phyloP scores from a whole-genome alignment of 35 echinoderm and acorn worm species.

The Apostichopus parvimensis region DNA sequence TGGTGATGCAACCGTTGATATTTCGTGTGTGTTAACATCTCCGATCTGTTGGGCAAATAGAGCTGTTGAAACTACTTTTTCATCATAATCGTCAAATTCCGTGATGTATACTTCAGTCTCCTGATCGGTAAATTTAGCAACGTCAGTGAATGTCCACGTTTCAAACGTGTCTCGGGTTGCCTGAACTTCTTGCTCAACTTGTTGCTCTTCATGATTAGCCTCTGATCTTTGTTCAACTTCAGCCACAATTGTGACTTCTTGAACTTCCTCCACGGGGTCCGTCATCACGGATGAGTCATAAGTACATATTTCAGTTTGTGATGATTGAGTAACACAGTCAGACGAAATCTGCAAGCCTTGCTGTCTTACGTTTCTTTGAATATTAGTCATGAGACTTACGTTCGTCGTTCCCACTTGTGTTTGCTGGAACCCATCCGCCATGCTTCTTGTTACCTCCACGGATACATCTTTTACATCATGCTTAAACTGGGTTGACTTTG shows the following conservation, averaged over 20 bases:
- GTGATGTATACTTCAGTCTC: conserved; percentile 30
- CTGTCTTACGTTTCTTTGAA: not conserved
- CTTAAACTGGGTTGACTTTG: conserved; percentile 16
- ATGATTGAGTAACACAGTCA: not conserved
- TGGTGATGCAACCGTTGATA: not conserved
- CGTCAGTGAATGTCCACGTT: conserved; percentile 30
- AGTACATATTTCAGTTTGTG: conserved; percentile 26
- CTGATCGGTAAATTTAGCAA: conserved; percentile 4
- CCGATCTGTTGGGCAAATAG: conserved; percentile 26
- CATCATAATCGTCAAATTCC: conserved; percentile 15
- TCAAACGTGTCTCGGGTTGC: conserved; percentile 20
- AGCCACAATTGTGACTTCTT: conserved; percentile 3
- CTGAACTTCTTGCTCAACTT: not conserved
- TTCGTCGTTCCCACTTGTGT: not conserved
- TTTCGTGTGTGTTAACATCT: conserved; percentile 10
- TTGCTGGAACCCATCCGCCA: not conserved
- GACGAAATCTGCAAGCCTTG: not conserved
- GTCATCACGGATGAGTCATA: conserved; percentile 16
- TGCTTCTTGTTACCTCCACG: not conserved
- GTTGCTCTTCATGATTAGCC: not conserved
- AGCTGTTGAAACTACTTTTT: not conserved
- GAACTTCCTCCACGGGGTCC: not conserved
- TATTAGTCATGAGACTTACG: not conserved
- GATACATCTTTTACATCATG: not conserved
- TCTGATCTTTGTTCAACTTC: conserved; percentile 1